Evolutionary conservation across 2,797 vertebrate species (phyloP), one percentile per base, ranked within the genome.

Genomic region (Pelochelys cantorii): DNA sequence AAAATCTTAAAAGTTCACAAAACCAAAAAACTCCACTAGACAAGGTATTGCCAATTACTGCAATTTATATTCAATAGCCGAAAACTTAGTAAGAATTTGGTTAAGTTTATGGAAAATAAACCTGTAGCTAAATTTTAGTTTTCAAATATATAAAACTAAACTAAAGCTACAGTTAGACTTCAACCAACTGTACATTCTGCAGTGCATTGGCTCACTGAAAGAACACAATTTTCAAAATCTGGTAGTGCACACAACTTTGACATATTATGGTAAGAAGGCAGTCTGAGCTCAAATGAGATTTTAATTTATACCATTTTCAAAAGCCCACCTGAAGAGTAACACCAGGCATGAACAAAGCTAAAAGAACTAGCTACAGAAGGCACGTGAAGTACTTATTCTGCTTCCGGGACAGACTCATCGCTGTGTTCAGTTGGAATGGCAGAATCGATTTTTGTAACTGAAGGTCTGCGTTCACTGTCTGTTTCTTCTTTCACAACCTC

Each of bases 401-500:
- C 97, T 96, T 99, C 98, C 98, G 98, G 98, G 94, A 98, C 97
- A 93, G 99, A 98, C 90, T 98, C 97, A 90, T 99, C 98, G 93
- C 31, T 98, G 62, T 98, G 98, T 97, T 99, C 98, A 93, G 95
- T 62, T 94, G 96, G 84, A 95, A 94, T 2, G 94, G 56, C 48
- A 92, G 95, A 94, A 83, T 97, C 96, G 55, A 88, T 89, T 91
- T 93, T 91, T 22, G 89, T 37, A 90, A 93, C 37, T 88, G 88
- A 13, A 80, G 94, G 42, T 80, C 93, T 93, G 29, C 68, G 75
- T 89, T 97, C 83, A 17, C 85, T 92, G 92, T 94, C 88, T n/a
- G 93, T 27, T 86, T 84, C 94, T 34, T 97, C 96, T 59, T 87
- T 95, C 83, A 95, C 94, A 12, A 4, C 77, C 83, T 97, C 97